These are phyloP conservation scores for Drosophila asahinai DNA, from an alignment of 1,140 invertebrate species.

Conservation along the genomic window DNA sequence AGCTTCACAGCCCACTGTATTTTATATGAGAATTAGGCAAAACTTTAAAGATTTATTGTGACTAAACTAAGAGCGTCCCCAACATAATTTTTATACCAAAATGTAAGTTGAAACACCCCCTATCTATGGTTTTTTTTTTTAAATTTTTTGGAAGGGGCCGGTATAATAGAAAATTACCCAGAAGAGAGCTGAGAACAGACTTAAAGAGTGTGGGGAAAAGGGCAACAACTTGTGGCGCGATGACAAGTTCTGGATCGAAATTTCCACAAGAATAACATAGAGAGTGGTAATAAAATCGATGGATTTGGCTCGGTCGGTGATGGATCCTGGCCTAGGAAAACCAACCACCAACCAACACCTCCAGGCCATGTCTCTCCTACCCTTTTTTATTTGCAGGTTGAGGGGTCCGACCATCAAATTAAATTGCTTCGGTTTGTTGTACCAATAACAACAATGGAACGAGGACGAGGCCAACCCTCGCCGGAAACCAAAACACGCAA, in stretches of 20 bases:
- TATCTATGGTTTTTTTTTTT: no score
- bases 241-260: conserved; percentile 57
- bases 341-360: conserved; percentile 35
- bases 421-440: conserved; percentile 77
- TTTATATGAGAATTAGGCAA: no score
- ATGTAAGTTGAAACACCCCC: no score
- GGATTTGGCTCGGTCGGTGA: conserved; percentile 19
- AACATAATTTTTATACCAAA: no score
- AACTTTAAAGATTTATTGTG: no score
- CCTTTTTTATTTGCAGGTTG: conserved; percentile 41
- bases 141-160: no score
- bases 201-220: conserved; percentile 19
- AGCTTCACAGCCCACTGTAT: no score
- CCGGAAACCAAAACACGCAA: conserved; percentile 59
- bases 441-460: conserved; percentile 64
- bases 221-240: conserved; percentile 76
- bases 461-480: conserved; percentile 60
- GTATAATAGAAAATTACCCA: no score
- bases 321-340: conserved; percentile 32
- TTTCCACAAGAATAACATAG: neutral
- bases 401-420: conserved; percentile 61
- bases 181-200: conserved; percentile 24
- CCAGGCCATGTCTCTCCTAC: neutral
- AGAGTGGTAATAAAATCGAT: conserved; percentile 69
- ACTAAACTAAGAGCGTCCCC: no score